Conservation (phyloP, 2,113 vertebrate species). For the Megaceryle maxima region DNA sequence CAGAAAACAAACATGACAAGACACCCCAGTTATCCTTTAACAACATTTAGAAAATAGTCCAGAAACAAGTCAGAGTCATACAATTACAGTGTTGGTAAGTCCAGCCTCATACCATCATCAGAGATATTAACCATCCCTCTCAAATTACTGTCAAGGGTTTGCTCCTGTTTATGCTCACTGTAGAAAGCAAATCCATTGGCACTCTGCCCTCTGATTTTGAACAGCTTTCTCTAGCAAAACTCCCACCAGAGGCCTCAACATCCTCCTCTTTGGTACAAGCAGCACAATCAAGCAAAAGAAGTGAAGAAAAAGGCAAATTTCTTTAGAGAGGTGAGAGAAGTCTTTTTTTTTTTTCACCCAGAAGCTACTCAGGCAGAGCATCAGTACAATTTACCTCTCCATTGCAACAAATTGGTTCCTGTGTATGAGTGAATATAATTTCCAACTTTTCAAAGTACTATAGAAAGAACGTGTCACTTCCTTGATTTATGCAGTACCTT, state of each 20-base stretch:
- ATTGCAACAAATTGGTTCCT: background rate
- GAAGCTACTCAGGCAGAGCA: background rate
- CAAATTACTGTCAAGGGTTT: background rate
- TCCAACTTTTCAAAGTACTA: background rate
- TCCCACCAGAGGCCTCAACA: background rate
- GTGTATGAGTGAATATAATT: background rate
- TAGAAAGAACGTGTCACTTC: background rate
- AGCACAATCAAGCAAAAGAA: background rate
- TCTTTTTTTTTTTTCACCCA: background rate
- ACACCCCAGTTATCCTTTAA: background rate
- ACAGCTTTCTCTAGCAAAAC: background rate
- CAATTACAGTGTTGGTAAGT: background rate
- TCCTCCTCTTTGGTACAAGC: background rate
- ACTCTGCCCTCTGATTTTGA: background rate
- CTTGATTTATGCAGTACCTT: background rate
- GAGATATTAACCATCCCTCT: background rate
- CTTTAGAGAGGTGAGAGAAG: background rate
- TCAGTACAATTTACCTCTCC: background rate
- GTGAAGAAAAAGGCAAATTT: background rate
- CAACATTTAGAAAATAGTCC: background rate
- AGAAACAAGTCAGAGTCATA: background rate
- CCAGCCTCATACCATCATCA: background rate
- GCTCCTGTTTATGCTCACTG: conserved; percentile 9
- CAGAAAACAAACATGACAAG: background rate
- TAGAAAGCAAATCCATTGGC: background rate